phyloP scores from a whole-genome alignment of 2,888 invertebrate species.

The Sinopyrophorus schimmeli region DNA sequence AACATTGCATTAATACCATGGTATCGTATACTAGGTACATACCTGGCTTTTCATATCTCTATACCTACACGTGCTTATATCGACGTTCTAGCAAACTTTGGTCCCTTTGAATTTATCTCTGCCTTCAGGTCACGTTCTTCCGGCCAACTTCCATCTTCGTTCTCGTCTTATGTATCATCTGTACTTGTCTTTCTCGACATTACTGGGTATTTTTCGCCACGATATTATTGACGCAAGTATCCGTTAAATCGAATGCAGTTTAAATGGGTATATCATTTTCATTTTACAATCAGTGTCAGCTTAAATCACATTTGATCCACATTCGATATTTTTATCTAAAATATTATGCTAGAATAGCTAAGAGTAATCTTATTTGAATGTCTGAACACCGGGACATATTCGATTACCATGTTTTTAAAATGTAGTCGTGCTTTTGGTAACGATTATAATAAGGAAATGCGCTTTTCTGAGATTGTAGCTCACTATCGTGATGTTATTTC shows the following conservation, averaged over 20 bases:
- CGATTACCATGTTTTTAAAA: not conserved
- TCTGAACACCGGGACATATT: conserved; percentile 6
- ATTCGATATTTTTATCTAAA: conserved; percentile 11
- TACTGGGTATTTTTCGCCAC: conserved; percentile 34
- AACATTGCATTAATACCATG: conserved; percentile 21
- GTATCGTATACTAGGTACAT: conserved; percentile 13
- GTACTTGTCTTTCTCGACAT: conserved; percentile 34
- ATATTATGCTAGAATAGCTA: conserved; percentile 4
- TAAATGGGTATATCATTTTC: too few species aligned
- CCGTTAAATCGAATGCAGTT: too few species aligned
- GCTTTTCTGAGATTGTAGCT: not conserved
- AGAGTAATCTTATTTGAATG: conserved; percentile 12
- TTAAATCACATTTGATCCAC: too few species aligned
- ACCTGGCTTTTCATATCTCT: conserved; percentile 38
- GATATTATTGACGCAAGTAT: conserved; percentile 32
- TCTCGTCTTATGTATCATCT: conserved; percentile 29
- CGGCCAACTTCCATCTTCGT: conserved; percentile 43
- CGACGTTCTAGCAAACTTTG: conserved; percentile 30
- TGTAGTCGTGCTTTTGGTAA: conserved; percentile 8
- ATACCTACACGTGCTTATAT: conserved; percentile 37
- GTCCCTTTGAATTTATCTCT: conserved; percentile 36
- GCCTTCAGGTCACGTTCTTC: conserved; percentile 43
- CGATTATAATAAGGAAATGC: conserved; percentile 14
- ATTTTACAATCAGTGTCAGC: too few species aligned
- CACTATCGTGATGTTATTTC: too few species aligned